A percentile compares a stretch with the other conserved stretches of the same genome.
Evolutionary conservation across 1,140 invertebrate genomes (phyloP).

Genomic region (Brachionus angularis): DNA sequence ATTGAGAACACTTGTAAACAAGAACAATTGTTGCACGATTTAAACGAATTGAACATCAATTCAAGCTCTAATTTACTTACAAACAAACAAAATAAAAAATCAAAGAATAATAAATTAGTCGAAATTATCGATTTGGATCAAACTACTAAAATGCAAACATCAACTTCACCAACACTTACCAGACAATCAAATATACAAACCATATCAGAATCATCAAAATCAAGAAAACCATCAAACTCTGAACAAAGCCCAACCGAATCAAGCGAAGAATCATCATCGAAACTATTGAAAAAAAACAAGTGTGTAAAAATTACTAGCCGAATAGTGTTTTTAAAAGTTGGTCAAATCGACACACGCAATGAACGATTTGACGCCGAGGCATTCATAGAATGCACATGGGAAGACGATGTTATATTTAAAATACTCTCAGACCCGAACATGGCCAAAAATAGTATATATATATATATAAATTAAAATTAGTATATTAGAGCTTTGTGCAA

Average conservation of each 20-base stretch:
- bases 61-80: not conserved
- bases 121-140: slow-evolving; percentile 19
- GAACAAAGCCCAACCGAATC: too few relatives aligned
- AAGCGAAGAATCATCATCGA: too few relatives aligned
- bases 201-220: too few relatives aligned
- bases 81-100: not conserved
- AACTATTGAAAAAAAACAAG: too few relatives aligned
- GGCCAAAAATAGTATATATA: slow-evolving; percentile 32
- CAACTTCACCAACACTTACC: too few relatives aligned
- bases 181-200: too few relatives aligned
- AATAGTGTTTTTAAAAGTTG: slow-evolving; percentile 46
- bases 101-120: not conserved
- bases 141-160: too few relatives aligned
- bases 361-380: slow-evolving; percentile 46
- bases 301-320: slow-evolving; percentile 7
- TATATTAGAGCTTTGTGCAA: not conserved
- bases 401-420: slow-evolving; percentile 41
- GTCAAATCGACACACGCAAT: slow-evolving; percentile 46
- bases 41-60: not conserved
- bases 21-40: slow-evolving; percentile 11
- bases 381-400: slow-evolving; percentile 45
- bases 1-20: not conserved
- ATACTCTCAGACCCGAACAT: slow-evolving; percentile 38
- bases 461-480: not conserved
- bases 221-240: too few relatives aligned